Conservation (phyloP, 2,888 invertebrate genomes). For the Cinara cedri region DNA sequence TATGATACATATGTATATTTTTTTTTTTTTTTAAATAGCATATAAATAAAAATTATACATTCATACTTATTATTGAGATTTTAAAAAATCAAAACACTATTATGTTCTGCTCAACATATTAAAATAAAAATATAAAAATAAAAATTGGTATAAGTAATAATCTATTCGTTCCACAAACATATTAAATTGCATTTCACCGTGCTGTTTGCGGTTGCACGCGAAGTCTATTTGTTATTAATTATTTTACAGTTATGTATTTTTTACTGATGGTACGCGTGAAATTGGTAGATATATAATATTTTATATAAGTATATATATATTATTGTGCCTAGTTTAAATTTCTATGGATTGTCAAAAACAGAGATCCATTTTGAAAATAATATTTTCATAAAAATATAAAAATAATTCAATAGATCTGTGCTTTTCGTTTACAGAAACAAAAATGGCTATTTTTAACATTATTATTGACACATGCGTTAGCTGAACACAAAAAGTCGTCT, state of each 20-base stretch:
- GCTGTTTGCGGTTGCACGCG: background rate
- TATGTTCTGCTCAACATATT: no score
- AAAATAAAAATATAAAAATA: no score
- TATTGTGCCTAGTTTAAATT: background rate
- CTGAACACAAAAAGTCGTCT: conserved; percentile 61
- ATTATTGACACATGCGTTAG: conserved; percentile 60
- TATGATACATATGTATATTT: no score
- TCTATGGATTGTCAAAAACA: background rate
- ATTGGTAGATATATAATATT: background rate
- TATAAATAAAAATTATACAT: no score
- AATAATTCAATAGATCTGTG: background rate
- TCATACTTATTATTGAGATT: no score
- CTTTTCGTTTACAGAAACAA: conserved; percentile 45
- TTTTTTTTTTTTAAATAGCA: no score
- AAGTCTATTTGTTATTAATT: background rate
- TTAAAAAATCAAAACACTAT: no score
- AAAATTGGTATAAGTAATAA: background rate
- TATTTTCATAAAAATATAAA: background rate
- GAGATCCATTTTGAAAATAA: background rate
- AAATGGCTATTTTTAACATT: conserved; percentile 53
- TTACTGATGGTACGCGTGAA: background rate
- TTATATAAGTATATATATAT: no score
- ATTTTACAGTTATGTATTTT: background rate
- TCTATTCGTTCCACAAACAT: background rate
- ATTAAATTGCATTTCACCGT: background rate